Evolutionary conservation across 2,113 vertebrate species (phyloP).

Genomic region (Nansenia antarctica): DNA sequence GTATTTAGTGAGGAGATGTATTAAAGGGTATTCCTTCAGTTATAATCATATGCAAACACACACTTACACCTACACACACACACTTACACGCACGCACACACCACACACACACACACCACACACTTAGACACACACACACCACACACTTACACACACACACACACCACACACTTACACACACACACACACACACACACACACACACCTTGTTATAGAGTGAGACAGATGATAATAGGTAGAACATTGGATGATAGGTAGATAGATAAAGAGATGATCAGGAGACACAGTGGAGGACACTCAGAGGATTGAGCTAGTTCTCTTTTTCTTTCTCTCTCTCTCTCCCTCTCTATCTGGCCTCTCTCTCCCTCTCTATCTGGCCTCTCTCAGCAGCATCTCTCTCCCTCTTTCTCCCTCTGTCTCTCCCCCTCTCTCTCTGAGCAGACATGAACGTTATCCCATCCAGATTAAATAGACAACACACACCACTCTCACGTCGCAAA

Average conservation of each 20-base stretch:
- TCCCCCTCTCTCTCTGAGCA: conserved; percentile 8
- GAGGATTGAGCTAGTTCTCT: conserved; percentile 64
- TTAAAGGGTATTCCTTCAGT: background rate
- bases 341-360: conserved; percentile 7
- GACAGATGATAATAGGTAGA: conserved; percentile 12
- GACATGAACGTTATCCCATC: conserved; percentile 46
- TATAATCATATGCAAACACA: background rate
- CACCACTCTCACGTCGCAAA: conserved; percentile 51
- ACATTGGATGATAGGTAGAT: conserved; percentile 7
- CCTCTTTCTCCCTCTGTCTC: too few relatives aligned
- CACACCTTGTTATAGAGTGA: background rate
- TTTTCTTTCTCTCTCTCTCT: background rate
- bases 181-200: too few relatives aligned
- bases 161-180: too few relatives aligned
- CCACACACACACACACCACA: too few relatives aligned
- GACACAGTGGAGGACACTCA: conserved; percentile 54
- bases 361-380: conserved; percentile 5
- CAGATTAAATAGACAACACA: conserved; percentile 69
- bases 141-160: too few relatives aligned
- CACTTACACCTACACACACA: too few relatives aligned
- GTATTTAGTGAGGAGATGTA: background rate
- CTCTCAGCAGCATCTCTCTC: background rate
- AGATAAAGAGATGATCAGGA: conserved; percentile 49
- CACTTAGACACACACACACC: too few relatives aligned
- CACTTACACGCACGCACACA: too few relatives aligned